Conservation (phyloP, 2,797 vertebrate species). For the Phalloptychus januarius region DNA sequence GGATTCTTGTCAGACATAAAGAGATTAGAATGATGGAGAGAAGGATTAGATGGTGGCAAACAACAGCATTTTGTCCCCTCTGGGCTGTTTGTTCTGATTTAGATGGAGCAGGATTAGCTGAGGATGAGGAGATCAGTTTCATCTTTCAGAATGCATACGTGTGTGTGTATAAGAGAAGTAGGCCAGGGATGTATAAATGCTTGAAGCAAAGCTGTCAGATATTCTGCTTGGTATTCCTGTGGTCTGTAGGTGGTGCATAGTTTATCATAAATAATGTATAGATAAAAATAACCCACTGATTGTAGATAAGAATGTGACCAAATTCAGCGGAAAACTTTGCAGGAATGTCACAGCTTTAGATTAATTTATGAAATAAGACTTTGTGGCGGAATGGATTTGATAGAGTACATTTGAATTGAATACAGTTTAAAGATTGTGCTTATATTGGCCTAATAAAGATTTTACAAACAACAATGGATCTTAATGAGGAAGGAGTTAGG, state of each 20-base stretch:
- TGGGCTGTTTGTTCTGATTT: constrained; percentile 67
- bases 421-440: background rate
- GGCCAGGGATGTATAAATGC: constrained; percentile 53
- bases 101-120: constrained; percentile 72
- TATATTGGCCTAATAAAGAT: background rate
- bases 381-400: background rate
- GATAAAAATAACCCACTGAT: background rate
- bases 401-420: background rate
- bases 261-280: constrained; percentile 23
- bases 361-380: background rate
- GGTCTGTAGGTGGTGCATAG: constrained; percentile 54
- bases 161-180: constrained; percentile 53
- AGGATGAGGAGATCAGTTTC: constrained; percentile 65
- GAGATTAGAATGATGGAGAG: constrained; percentile 67
- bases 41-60: constrained; percentile 64
- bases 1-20: constrained; percentile 68
- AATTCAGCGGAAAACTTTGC: constrained; percentile 7
- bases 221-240: constrained; percentile 49
- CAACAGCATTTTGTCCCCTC: constrained; percentile 56
- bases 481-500: background rate
- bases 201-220: constrained; percentile 70
- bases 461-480: background rate
- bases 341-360: background rate
- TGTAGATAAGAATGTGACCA: background rate
- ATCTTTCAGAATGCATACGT: constrained; percentile 12